phyloP scores from a whole-genome alignment of 2,888 invertebrate genomes.

The Hydrotaea cyrtoneurina region DNA sequence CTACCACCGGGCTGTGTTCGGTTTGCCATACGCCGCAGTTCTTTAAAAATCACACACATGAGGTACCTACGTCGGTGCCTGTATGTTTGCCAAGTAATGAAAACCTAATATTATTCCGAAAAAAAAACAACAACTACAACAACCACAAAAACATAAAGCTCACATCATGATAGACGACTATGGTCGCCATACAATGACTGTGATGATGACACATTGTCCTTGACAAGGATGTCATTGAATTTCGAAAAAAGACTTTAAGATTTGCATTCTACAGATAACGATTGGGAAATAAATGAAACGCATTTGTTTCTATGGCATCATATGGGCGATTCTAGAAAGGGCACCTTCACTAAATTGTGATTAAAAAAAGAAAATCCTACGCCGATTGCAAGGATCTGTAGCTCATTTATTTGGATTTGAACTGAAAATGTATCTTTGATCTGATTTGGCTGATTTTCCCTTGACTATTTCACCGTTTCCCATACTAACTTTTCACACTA shows the following conservation, averaged over 20 bases:
- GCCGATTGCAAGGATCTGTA: too few species aligned
- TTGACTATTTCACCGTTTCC: too few species aligned
- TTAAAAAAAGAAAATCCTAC: too few species aligned
- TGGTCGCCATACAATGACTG: background rate
- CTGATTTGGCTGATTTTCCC: too few species aligned
- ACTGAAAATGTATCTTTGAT: too few species aligned
- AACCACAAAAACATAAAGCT: too few species aligned
- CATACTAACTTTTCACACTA: too few species aligned
- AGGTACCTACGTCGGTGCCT: too few species aligned
- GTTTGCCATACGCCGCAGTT: background rate
- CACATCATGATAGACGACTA: background rate
- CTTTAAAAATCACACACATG: background rate
- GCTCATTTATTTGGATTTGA: too few species aligned
- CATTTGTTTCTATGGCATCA: background rate
- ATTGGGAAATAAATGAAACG: background rate
- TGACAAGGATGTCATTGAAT: slow-evolving; percentile 50
- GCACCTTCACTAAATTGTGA: too few species aligned
- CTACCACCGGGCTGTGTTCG: background rate
- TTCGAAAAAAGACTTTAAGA: background rate
- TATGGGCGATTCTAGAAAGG: too few species aligned
- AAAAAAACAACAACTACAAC: background rate
- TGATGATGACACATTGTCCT: slow-evolving; percentile 45
- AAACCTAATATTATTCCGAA: background rate
- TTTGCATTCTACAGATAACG: background rate
- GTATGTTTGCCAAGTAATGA: slow-evolving; percentile 43